Percentiles rank a stretch among this genome's conserved stretches.
Evolutionary conservation across 2,797 vertebrate genomes (phyloP).

Genomic region (Coilia nasus): DNA sequence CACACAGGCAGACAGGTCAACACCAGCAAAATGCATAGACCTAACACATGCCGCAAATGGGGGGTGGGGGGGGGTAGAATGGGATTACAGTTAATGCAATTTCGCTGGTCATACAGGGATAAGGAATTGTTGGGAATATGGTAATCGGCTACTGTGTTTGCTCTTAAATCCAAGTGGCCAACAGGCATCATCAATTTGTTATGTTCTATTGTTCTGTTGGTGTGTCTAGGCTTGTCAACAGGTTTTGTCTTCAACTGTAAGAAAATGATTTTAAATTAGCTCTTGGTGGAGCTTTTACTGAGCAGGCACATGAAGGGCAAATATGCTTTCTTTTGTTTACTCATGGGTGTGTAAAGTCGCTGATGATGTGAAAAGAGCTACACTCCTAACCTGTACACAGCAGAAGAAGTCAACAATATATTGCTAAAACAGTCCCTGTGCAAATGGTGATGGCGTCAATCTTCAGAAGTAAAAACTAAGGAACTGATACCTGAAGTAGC

Average conservation of each 20-base stretch:
- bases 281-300: neutral
- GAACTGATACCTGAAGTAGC: neutral
- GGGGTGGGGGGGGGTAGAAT: no score
- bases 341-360: neutral
- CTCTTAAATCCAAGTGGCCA: neutral
- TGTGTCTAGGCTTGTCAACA: neutral
- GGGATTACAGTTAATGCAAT: no score
- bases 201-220: neutral
- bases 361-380: neutral
- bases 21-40: no score
- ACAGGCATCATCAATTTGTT: neutral
- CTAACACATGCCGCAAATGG: no score
- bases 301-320: neutral
- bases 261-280: neutral
- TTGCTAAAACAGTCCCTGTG: neutral
- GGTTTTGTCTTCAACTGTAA: neutral
- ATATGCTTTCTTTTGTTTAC: constrained; percentile 14
- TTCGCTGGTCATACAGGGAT: no score
- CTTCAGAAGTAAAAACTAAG: neutral
- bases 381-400: neutral
- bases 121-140: no score
- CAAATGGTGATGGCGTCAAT: neutral
- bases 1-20: no score
- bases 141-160: no score
- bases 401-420: neutral